These are phyloP conservation scores for Micromys minutus DNA, from an alignment of 2,113 vertebrate genomes.

Conservation along the genomic window DNA sequence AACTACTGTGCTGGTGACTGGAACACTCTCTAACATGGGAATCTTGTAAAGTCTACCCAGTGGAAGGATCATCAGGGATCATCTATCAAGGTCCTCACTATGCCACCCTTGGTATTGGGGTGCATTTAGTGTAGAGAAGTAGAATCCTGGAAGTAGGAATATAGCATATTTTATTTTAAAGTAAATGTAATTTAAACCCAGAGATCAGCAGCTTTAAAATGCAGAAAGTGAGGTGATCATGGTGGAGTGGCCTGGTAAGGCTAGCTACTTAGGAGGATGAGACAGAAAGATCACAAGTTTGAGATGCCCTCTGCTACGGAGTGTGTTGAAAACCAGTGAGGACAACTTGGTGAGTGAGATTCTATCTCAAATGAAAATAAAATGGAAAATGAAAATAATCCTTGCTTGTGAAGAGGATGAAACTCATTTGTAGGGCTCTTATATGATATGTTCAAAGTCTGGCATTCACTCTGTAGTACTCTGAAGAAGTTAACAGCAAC, in stretches of 20 bases:
- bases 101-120: not conserved
- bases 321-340: not conserved
- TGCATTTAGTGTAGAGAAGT: not conserved
- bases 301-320: not conserved
- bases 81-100: not conserved
- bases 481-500: not conserved
- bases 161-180: not conserved
- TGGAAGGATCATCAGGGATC: not conserved
- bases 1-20: not conserved
- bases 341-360: not conserved
- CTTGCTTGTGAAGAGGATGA: not conserved
- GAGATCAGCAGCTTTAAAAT: not conserved
- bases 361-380: not conserved
- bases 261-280: not conserved
- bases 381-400: not conserved
- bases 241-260: not conserved
- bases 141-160: not conserved
- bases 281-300: not conserved
- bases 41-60: conserved; percentile 15
- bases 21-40: not conserved
- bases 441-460: not conserved
- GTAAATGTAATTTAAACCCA: not conserved
- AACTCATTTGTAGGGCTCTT: not conserved
- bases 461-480: not conserved
- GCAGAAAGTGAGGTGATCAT: not conserved